Evolutionary conservation across 2,797 vertebrate species (phyloP).

Genomic region (Lagodon rhomboides): DNA sequence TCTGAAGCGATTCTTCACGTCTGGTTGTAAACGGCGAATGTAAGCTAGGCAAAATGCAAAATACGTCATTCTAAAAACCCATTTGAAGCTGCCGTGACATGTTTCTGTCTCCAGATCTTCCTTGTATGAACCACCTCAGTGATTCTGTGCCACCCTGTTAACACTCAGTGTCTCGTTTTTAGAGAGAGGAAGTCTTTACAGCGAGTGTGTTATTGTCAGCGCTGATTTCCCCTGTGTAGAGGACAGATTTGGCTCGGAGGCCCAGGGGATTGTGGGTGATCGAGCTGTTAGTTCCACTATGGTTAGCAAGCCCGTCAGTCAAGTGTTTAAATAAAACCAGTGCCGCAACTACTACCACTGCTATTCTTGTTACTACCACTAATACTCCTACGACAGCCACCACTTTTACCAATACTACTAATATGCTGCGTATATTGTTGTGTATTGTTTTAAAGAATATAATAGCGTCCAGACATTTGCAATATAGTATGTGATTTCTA

Average conservation of each 20-base stretch:
- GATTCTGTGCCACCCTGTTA: slow-evolving; percentile 38
- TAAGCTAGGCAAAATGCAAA: neutral
- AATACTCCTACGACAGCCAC: neutral
- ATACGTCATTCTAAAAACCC: slow-evolving; percentile 28
- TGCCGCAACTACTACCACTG: slow-evolving; percentile 10
- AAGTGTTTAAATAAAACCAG: slow-evolving; percentile 54
- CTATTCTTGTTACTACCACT: slow-evolving; percentile 14
- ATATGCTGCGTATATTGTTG: neutral
- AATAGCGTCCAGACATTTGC: neutral
- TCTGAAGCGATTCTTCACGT: neutral
- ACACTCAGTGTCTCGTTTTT: slow-evolving; percentile 47
- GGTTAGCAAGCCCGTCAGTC: slow-evolving; percentile 47
- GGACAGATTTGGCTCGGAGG: slow-evolving; percentile 64
- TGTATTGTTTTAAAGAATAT: neutral
- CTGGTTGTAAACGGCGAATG: neutral
- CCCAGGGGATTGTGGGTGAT: slow-evolving; percentile 66
- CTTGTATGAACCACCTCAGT: slow-evolving; percentile 23
- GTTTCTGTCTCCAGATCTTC: slow-evolving; percentile 7
- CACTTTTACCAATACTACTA: neutral
- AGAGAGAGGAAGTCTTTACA: slow-evolving; percentile 38
- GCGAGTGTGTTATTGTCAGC: slow-evolving; percentile 35
- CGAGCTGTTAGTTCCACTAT: slow-evolving; percentile 50
- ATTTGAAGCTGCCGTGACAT: neutral
- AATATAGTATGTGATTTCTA: neutral
- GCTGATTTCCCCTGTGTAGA: slow-evolving; percentile 67